Evolutionary conservation across 2,888 invertebrate species (phyloP).

Genomic region (Campoplex nolae): DNA sequence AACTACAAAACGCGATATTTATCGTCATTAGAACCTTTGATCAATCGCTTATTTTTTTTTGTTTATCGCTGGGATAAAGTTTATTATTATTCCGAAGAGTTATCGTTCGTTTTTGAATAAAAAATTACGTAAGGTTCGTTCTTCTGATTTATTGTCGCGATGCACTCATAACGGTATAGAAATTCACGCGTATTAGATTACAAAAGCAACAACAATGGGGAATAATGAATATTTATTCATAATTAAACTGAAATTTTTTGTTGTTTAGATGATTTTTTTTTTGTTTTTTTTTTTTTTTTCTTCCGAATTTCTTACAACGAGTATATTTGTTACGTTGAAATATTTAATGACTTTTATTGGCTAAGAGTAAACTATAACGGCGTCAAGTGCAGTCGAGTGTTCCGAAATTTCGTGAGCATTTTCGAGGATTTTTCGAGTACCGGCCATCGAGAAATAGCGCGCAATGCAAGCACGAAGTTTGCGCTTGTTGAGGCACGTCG

Average conservation of each 20-base stretch:
- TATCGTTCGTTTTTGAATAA: background rate
- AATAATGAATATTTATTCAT: background rate
- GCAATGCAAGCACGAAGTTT: slow-evolving; percentile 43
- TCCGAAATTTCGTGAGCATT: slow-evolving; percentile 34
- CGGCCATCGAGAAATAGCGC: slow-evolving; percentile 56
- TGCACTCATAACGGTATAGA: background rate
- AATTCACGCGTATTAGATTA: background rate
- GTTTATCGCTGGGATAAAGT: background rate
- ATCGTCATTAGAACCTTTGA: background rate
- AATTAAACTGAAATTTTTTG: background rate
- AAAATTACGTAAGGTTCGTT: background rate
- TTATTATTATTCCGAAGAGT: background rate
- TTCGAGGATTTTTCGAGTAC: slow-evolving; percentile 44
- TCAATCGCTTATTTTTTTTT: background rate
- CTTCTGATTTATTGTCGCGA: background rate
- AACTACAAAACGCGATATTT: background rate
- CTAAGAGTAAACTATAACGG: slow-evolving; percentile 12
- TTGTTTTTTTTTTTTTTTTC: background rate
- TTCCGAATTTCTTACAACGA: background rate
- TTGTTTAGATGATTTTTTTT: background rate
- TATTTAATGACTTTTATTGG: slow-evolving; percentile 26
- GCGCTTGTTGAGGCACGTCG: slow-evolving; percentile 62
- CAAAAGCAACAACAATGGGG: background rate
- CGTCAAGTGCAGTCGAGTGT: slow-evolving; percentile 57
- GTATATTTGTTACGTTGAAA: background rate